phyloP scores from a whole-genome alignment of 2,888 invertebrate species.

The Pheosia gnoma region DNA sequence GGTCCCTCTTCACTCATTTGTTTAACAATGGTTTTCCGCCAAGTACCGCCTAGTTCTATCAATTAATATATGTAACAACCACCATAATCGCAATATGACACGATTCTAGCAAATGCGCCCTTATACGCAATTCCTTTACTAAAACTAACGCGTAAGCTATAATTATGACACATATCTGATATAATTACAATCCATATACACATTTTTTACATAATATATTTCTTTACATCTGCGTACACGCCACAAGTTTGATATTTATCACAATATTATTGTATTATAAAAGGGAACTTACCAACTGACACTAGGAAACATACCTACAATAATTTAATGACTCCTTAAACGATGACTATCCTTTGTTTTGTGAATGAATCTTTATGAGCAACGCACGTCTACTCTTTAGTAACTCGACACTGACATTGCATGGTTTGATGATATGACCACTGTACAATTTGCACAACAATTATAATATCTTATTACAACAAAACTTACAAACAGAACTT shows the following conservation, averaged over 20 bases:
- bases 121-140: slow-evolving; percentile 25
- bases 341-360: slow-evolving; percentile 55
- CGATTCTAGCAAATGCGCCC: slow-evolving; percentile 14
- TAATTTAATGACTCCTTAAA: slow-evolving; percentile 75
- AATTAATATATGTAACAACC: no score
- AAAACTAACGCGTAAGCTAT: slow-evolving; percentile 41
- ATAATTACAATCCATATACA: slow-evolving; percentile 66
- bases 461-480: no score
- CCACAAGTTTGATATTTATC: slow-evolving; percentile 66
- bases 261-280: slow-evolving; percentile 61
- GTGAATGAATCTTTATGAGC: slow-evolving; percentile 1
- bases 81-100: background rate
- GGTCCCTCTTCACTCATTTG: no score
- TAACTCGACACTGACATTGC: no score
- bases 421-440: no score
- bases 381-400: no score
- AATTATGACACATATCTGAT: slow-evolving; percentile 61
- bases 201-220: slow-evolving; percentile 47
- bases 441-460: no score
- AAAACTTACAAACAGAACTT: no score
- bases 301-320: slow-evolving; percentile 61
- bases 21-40: no score
- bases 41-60: no score
- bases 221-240: slow-evolving; percentile 61
- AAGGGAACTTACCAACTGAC: slow-evolving; percentile 56